Evolutionary conservation across 2,113 vertebrate genomes (phyloP).

Genomic region (Oryctolagus cuniculus): DNA sequence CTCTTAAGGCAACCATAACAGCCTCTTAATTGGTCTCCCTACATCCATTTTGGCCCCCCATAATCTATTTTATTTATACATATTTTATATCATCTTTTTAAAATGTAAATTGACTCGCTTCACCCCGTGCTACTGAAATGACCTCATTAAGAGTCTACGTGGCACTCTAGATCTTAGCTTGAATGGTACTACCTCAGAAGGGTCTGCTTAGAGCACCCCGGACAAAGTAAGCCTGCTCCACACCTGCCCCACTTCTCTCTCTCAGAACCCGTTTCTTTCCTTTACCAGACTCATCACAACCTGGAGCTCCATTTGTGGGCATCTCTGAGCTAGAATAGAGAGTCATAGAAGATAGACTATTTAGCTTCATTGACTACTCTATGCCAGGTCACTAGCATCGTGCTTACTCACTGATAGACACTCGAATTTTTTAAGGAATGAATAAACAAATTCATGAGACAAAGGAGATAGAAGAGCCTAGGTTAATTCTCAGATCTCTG

Average conservation of each 20-base stretch:
- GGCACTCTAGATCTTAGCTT: not conserved
- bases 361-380: not conserved
- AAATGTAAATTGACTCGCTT: not conserved
- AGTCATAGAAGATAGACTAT: not conserved
- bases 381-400: not conserved
- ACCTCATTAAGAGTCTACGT: not conserved
- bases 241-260: not conserved
- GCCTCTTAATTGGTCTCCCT: not conserved
- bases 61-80: not conserved
- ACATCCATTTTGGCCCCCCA: not conserved
- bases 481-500: not conserved
- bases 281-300: not conserved
- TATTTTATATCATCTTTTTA: not conserved
- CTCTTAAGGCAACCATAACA: not conserved
- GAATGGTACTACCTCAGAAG: not conserved
- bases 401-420: not conserved
- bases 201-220: not conserved
- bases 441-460: not conserved
- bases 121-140: not conserved
- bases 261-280: not conserved
- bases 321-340: not conserved
- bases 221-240: not conserved
- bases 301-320: not conserved
- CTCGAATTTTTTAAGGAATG: not conserved
- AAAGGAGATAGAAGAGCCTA: not conserved